Percentiles rank a stretch among this genome's conserved stretches.
These are phyloP conservation scores for Amblyornis subalaris DNA, from an alignment of 2,113 vertebrate genomes.

Conservation along the genomic window DNA sequence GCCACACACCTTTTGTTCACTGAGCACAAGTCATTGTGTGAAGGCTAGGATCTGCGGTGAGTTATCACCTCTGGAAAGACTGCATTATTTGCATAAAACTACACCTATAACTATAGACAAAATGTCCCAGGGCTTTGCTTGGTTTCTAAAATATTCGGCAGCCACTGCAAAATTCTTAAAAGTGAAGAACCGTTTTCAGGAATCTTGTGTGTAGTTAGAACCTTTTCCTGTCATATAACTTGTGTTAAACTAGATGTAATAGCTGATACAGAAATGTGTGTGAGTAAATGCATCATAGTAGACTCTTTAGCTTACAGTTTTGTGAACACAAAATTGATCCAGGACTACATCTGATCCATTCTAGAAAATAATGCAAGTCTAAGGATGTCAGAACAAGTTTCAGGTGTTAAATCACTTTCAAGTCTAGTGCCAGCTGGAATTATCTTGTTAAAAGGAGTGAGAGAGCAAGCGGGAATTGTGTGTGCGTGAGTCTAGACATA, in stretches of 20 bases:
- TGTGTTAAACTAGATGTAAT: not conserved
- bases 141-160: not conserved
- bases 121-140: not conserved
- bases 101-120: not conserved
- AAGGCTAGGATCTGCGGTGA: not conserved
- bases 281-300: not conserved
- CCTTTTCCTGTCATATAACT: not conserved
- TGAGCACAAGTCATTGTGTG: not conserved
- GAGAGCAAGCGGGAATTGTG: not conserved
- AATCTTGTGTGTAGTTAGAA: not conserved
- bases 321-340: not conserved
- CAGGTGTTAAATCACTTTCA: not conserved
- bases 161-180: not conserved
- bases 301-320: not conserved
- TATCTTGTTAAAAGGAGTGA: rapidly evolving
- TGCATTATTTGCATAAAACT: not conserved
- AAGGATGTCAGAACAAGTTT: not conserved
- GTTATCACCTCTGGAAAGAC: not conserved
- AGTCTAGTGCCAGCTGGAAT: not conserved
- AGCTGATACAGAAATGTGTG: not conserved
- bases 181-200: not conserved
- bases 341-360: not conserved
- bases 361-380: not conserved
- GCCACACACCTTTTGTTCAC: not conserved
- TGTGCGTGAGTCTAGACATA: not conserved